A percentile compares a stretch with the other conserved stretches of the same genome.
These are phyloP conservation scores for Iphiclides podalirius DNA, from an alignment of 2,888 invertebrate species.

Conservation along the genomic window DNA sequence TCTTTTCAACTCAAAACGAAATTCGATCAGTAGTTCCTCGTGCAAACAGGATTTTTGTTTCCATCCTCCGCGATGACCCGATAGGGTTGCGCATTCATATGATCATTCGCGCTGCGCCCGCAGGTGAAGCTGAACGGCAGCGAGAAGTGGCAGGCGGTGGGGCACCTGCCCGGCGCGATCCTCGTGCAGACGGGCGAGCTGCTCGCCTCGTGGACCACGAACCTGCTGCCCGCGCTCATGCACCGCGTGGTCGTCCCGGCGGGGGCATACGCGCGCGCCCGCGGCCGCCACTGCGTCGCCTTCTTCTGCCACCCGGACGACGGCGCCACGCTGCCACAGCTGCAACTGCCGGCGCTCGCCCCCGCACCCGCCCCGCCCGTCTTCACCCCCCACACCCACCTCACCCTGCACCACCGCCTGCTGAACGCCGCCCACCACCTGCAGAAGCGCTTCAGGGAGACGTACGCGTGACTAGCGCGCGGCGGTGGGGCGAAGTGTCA, in stretches of 20 bases:
- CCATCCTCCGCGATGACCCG: too few species aligned
- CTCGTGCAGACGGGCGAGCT: conserved; percentile 88
- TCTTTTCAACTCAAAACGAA: too few species aligned
- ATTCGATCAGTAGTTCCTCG: too few species aligned
- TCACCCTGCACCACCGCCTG: conserved; percentile 77
- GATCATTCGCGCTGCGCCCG: too few species aligned
- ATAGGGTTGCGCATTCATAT: too few species aligned
- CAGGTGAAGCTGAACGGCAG: conserved; percentile 83
- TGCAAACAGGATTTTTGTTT: too few species aligned
- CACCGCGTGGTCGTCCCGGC: conserved; percentile 87
- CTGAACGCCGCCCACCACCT: conserved; percentile 85
- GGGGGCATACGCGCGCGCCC: conserved; percentile 80
- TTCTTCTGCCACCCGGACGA: conserved; percentile 88
- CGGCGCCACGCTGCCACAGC: conserved; percentile 69
- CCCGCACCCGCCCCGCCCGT: conserved; percentile 61
- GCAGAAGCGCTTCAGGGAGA: conserved; percentile 85
- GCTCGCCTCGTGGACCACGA: conserved; percentile 86
- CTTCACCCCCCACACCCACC: conserved; percentile 65
- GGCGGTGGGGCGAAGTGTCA: conserved; percentile 33
- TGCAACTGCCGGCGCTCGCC: conserved; percentile 52
- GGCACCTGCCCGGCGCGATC: conserved; percentile 87
- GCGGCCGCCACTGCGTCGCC: conserved; percentile 87
- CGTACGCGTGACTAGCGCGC: conserved; percentile 81
- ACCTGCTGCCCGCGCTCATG: conserved; percentile 84
- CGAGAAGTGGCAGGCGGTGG: conserved; percentile 86